Percentiles rank a stretch among this genome's conserved stretches.
phyloP scores from a whole-genome alignment of 2,113 vertebrate species.

The Platichthys stellatus region DNA sequence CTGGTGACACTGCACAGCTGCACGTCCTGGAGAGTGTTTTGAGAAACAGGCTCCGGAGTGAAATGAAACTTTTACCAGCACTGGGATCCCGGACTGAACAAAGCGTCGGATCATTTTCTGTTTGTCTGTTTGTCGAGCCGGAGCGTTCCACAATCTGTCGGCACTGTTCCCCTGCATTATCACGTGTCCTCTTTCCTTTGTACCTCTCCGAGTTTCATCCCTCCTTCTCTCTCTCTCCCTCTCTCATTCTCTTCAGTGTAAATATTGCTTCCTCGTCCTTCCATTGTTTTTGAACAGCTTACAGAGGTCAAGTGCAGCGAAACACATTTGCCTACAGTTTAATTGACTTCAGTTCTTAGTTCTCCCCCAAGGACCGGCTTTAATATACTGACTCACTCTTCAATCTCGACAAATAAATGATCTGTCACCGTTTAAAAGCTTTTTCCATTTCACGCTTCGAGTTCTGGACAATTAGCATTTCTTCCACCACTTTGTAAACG shows the following conservation, averaged over 20 bases:
- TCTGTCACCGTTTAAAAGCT: slow-evolving; percentile 65
- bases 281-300: slow-evolving; percentile 28
- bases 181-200: not conserved
- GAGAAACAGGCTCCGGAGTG: not conserved
- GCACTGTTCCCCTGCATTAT: not conserved
- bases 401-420: slow-evolving; percentile 66
- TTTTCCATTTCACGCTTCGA: slow-evolving; percentile 69
- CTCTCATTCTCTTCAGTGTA: not conserved
- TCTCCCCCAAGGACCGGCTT: not conserved
- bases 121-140: not conserved
- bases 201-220: not conserved
- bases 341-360: slow-evolving; percentile 45
- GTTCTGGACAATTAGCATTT: slow-evolving; percentile 68
- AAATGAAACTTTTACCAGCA: slow-evolving; percentile 3
- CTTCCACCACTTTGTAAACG: slow-evolving; percentile 43
- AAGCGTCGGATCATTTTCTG: not conserved
- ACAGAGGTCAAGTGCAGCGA: slow-evolving; percentile 47
- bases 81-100: not conserved
- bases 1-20: not conserved
- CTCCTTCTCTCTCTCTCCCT: not conserved
- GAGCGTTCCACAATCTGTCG: not conserved
- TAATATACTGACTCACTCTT: slow-evolving; percentile 53
- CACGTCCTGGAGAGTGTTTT: not conserved
- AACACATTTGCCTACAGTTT: slow-evolving; percentile 55
- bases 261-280: slow-evolving; percentile 4